Conservation (phyloP, 2,888 invertebrate species). For the Trichopria drosophilae region DNA sequence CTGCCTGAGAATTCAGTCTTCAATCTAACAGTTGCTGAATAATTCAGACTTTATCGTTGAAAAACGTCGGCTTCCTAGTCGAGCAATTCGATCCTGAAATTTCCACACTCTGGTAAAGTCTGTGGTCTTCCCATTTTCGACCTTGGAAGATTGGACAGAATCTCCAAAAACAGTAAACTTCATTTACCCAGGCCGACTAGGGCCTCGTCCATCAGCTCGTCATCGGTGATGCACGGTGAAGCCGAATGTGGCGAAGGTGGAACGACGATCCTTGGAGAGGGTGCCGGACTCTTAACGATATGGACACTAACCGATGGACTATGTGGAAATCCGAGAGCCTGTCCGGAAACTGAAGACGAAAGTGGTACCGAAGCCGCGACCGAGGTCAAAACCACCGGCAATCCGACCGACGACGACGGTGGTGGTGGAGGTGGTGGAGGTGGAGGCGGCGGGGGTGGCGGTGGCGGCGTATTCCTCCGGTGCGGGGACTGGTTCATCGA, state of each 20-base stretch:
- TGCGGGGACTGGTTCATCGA: conserved; percentile 62
- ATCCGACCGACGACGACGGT: not conserved
- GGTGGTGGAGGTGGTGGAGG: conserved; percentile 43
- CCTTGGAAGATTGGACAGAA: too few species aligned
- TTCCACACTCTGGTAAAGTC: too few species aligned
- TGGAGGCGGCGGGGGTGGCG: conserved; percentile 54
- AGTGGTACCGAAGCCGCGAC: conserved; percentile 31
- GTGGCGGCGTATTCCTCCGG: conserved; percentile 56
- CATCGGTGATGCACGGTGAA: conserved; percentile 83
- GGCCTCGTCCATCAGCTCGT: conserved; percentile 88
- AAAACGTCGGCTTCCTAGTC: too few species aligned
- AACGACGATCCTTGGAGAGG: conserved; percentile 68
- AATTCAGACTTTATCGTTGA: too few species aligned
- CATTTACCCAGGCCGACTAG: conserved; percentile 78
- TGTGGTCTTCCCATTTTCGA: not conserved
- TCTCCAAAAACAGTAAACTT: too few species aligned
- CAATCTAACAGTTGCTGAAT: too few species aligned
- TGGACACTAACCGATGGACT: conserved; percentile 75
- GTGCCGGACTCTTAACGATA: conserved; percentile 77
- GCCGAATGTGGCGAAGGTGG: conserved; percentile 71
- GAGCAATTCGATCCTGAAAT: too few species aligned
- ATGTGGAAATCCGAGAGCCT: conserved; percentile 55
- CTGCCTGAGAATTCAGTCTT: too few species aligned
- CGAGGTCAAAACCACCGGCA: conserved; percentile 9
- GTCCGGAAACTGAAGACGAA: too few species aligned